These are phyloP conservation scores for Hyles euphorbiae DNA, from an alignment of 1,140 invertebrate genomes.

Conservation along the genomic window DNA sequence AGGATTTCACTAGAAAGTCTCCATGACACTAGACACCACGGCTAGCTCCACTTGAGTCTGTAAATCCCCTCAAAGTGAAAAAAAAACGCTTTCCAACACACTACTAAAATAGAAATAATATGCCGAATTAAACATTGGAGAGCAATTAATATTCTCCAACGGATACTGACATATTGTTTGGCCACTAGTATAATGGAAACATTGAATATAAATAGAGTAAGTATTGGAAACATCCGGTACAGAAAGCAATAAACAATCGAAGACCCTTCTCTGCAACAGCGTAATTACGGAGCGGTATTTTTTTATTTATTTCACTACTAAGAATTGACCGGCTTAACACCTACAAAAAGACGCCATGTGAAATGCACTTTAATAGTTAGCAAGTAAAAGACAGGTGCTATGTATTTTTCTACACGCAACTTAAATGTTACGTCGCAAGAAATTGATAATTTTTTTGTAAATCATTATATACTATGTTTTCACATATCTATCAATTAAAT, in stretches of 20 bases:
- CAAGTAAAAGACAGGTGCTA: no score
- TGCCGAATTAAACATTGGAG: not conserved
- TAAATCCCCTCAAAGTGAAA: conserved; percentile 44
- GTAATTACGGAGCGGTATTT: conserved; percentile 41
- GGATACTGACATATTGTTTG: conserved; percentile 12
- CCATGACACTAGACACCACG: conserved; percentile 40
- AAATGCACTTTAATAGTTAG: no score
- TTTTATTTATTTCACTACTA: conserved; percentile 21
- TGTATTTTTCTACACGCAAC: no score
- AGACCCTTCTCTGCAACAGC: conserved; percentile 37
- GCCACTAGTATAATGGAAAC: conserved; percentile 19
- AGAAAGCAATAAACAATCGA: conserved; percentile 62
- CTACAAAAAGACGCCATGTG: not conserved
- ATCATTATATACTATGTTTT: no score
- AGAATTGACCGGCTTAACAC: not conserved
- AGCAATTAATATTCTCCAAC: not conserved
- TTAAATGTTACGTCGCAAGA: no score
- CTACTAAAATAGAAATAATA: not conserved
- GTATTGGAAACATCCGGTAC: conserved; percentile 56
- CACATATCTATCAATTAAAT: no score
- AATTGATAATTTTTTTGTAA: no score
- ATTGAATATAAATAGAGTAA: conserved; percentile 40
- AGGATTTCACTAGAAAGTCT: conserved; percentile 54
- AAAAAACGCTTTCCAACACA: conserved; percentile 26
- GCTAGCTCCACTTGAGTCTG: conserved; percentile 29